These are phyloP conservation scores for Vimba vimba DNA, from an alignment of 2,113 vertebrate species.

Conservation along the genomic window DNA sequence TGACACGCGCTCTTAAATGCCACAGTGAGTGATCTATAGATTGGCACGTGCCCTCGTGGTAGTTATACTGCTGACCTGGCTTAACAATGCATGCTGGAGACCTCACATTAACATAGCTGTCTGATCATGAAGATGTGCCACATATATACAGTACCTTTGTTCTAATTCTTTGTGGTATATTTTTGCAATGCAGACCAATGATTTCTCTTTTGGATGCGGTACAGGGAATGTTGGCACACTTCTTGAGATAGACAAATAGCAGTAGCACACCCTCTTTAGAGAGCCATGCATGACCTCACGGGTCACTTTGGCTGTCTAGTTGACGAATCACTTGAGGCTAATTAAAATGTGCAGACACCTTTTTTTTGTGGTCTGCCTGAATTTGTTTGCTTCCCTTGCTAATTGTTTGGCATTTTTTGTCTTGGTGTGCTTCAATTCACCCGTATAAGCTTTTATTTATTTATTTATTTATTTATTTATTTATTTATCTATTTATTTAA, in stretches of 20 bases:
- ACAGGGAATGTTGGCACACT: slow-evolving; percentile 18
- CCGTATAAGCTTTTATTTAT: background rate
- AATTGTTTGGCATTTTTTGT: background rate
- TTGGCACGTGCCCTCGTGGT: slow-evolving; percentile 6
- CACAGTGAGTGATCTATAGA: slow-evolving; percentile 5
- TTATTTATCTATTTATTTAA: background rate
- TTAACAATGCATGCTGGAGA: background rate
- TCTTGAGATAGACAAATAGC: slow-evolving; percentile 5
- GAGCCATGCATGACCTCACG: slow-evolving; percentile 26
- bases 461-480: background rate
- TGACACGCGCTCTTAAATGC: slow-evolving; percentile 1
- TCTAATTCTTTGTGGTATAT: background rate
- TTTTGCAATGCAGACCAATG: background rate
- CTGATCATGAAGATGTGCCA: background rate
- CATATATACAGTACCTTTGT: background rate
- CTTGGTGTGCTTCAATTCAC: background rate
- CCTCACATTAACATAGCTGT: background rate
- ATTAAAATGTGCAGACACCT: slow-evolving; percentile 52
- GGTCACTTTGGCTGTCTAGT: slow-evolving; percentile 20
- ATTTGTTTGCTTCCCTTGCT: slow-evolving; percentile 16
- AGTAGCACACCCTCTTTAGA: slow-evolving; percentile 24
- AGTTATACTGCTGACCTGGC: slow-evolving; percentile 26
- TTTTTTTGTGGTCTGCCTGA: slow-evolving; percentile 2
- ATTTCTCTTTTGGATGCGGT: background rate
- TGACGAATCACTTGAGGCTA: slow-evolving; percentile 49